Evolutionary conservation across 2,113 vertebrate genomes (phyloP).

Genomic region (Perccottus glenii): DNA sequence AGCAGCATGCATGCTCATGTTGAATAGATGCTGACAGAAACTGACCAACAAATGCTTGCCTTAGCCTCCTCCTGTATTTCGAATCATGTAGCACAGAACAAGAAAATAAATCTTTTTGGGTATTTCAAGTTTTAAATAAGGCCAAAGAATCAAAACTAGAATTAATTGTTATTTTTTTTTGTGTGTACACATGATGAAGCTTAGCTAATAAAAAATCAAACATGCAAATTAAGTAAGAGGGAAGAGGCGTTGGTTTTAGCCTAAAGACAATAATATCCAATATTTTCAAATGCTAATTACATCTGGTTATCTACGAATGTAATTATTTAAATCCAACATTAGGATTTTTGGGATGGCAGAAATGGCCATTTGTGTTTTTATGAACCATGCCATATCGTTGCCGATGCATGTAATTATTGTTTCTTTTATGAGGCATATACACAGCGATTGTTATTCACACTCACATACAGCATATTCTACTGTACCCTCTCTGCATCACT

Average conservation of each 20-base stretch:
- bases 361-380: slow-evolving; percentile 59
- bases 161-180: slow-evolving; percentile 39
- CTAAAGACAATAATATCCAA: background rate
- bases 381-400: slow-evolving; percentile 45
- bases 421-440: slow-evolving; percentile 56
- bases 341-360: background rate
- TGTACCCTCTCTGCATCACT: slow-evolving; percentile 70
- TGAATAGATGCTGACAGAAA: slow-evolving; percentile 12
- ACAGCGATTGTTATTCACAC: slow-evolving; percentile 74
- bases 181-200: background rate
- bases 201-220: slow-evolving; percentile 14
- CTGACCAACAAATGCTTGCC: background rate
- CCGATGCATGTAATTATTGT: slow-evolving; percentile 62
- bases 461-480: slow-evolving; percentile 61
- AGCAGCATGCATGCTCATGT: background rate
- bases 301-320: slow-evolving; percentile 1
- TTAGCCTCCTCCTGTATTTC: slow-evolving; percentile 27
- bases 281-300: slow-evolving; percentile 1
- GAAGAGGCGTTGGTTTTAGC: background rate
- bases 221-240: background rate
- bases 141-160: slow-evolving; percentile 27
- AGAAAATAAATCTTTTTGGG: slow-evolving; percentile 14
- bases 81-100: slow-evolving; percentile 43
- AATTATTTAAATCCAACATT: slow-evolving; percentile 30
- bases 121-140: slow-evolving; percentile 37